These are phyloP conservation scores for Phenganax subtilis DNA, from an alignment of 92 coral and sea anemone genomes.

Conservation along the genomic window DNA sequence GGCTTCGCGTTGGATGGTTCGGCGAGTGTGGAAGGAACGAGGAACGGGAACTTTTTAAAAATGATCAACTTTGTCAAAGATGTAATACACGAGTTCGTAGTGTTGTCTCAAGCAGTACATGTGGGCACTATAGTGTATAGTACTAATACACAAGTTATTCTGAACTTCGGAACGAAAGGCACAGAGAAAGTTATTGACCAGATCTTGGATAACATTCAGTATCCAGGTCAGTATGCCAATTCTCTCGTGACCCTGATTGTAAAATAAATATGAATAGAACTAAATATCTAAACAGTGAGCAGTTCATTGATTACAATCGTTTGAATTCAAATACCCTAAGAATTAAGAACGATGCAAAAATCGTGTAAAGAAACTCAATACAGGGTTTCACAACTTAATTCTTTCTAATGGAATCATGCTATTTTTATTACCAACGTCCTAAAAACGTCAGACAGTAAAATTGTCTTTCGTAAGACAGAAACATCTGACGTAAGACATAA, in stretches of 20 bases:
- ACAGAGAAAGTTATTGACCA: constrained; percentile 65
- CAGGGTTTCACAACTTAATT: no score
- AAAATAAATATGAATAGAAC: no score
- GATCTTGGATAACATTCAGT: constrained; percentile 77
- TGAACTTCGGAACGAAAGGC: constrained; percentile 34
- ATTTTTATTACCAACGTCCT: no score
- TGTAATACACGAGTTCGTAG: constrained; percentile 67
- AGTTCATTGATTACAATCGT: no score
- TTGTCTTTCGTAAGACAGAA: no score
- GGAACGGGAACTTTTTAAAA: constrained; percentile 53
- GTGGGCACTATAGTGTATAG: constrained; percentile 89
- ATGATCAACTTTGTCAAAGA: constrained; percentile 75
- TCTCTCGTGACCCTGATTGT: constrained; percentile 37
- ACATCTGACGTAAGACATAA: no score
- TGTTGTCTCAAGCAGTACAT: constrained; percentile 65
- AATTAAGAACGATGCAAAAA: no score
- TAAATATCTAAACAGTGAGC: no score
- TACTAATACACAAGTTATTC: constrained; percentile 68
- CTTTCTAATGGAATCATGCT: no score
- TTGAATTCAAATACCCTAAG: no score
- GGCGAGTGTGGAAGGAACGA: constrained; percentile 59
- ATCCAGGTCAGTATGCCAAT: constrained; percentile 61
- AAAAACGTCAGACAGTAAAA: no score
- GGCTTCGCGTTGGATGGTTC: constrained; percentile 87
- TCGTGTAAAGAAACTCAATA: no score